Base-by-base conservation (phyloP, 2,797 vertebrate genomes). In the Phrynocephalus guinanensis region DNA sequence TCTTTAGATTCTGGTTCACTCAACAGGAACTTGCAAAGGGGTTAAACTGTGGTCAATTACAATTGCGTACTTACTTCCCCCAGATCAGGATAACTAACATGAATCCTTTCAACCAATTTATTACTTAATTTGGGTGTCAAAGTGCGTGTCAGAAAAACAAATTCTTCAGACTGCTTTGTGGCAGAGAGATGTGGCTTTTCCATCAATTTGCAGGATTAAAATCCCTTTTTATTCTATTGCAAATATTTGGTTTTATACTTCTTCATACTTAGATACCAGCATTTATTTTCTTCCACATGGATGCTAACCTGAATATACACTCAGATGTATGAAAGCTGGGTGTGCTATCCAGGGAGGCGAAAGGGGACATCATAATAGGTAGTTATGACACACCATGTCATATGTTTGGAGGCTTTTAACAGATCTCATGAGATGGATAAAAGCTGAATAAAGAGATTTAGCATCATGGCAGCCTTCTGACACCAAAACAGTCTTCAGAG, bases 61-160 rank as follows among this genome's bases (percentile, higher is more conserved):
- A 90, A 90, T 94, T 92, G 93, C 67, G 80, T 82, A 91, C 93
- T 94, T 93, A 79, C 48, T 44, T 91, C 85, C 83, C 91, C 88
- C 86, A 93, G 89, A 94, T 79, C 63, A 92, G 91, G 87, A 91
- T 33, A 88, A 89, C 48, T 67, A 89, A 91, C 82, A 90, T 30
- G 77, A 91, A 92, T 85, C 60, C 66, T 93, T 91, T 84, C 91
- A 84, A 90, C 18, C 87, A 85, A 30, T 90, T 90, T 91, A 93
- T 95, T 94, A 92, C 28, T 82, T 91, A 93, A 95, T 95, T 95
- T 94, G 33, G 87, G 76, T 80, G 79, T 86, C 63, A 89, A n/a
- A 16, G 1, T 85, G 86, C 90, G 20, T 84, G 67, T 70, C 90
- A 84, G 86, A 87, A 75, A 67, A 71, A 86, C 38, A 10, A 91